Evolutionary conservation across 2,888 invertebrate genomes (phyloP), one percentile per base, ranked within the genome.

Genomic region (Euspilapteryx auroguttella): DNA sequence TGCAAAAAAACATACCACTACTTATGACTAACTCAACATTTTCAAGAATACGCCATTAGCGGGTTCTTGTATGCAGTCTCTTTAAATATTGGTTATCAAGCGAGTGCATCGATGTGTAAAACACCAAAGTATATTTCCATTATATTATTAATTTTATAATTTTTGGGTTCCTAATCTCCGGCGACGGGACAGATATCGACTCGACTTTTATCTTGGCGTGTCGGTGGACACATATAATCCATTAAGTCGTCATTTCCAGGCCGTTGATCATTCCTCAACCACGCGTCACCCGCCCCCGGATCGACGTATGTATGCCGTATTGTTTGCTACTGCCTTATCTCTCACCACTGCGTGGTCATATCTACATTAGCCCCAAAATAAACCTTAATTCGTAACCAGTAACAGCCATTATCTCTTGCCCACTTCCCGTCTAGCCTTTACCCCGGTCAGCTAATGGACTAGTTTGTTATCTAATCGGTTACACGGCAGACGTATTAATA

Each of bases 241-340:
- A 75, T 75, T 75, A 75, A 73, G 66, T 71, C 75, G 69, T 73
- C 73, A 73, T 73, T 75, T 75, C 71, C 71, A 73, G 64, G 44
- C 55, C 49, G 68, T 49, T 69, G 71, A 62, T 69, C 65, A 73
- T 73, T 73, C 68, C 52, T 73, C 68, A 71, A 68, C 64, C 68
- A 64, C 65, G 63, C 66, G 62, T 71, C 66, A 58, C 47, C 59
- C 65, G 69, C 69, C 65, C 63, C 57, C 63, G 55, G 45, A 43
- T 46, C 45, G 44, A 45, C 51, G 17, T 17, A n/a, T n/a, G 46
- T 45, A 43, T 49, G 49, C 43, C 50, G 59, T 65, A 69, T 69
- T 71, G 69, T 71, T 66, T 48, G 66, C 71, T 68, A 69, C 68
- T 55, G 58, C 65, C 55, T 57, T 68, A 66, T 66, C 66, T 57